Conservation (phyloP, 2,797 vertebrate genomes). For the Euphonia xanthogaster region DNA sequence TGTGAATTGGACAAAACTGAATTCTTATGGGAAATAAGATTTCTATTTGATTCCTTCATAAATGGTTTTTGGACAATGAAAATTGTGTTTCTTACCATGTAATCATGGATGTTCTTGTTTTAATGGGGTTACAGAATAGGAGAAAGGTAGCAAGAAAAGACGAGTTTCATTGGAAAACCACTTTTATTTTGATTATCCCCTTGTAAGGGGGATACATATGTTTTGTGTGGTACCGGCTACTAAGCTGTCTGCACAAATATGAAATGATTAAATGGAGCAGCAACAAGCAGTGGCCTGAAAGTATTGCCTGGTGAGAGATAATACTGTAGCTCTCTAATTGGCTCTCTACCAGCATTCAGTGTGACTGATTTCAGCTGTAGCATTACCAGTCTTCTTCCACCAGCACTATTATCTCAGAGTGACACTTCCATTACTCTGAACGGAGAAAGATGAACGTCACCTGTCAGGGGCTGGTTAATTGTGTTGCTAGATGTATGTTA, state of each 20-base stretch:
- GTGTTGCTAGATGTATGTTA: slow-evolving; percentile 90
- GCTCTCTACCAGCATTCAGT: slow-evolving; percentile 71
- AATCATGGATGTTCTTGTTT: not conserved
- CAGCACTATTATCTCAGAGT: slow-evolving; percentile 90
- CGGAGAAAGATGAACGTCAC: slow-evolving; percentile 92
- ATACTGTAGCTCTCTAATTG: slow-evolving; percentile 80
- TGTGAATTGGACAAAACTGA: not conserved
- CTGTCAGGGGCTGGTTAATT: slow-evolving; percentile 95
- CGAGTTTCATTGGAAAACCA: not conserved
- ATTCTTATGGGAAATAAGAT: not conserved
- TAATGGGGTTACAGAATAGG: not conserved
- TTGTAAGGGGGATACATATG: slow-evolving; percentile 10
- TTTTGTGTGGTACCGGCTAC: slow-evolving; percentile 18
- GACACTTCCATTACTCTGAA: slow-evolving; percentile 96
- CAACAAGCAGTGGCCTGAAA: slow-evolving; percentile 70
- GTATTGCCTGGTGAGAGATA: slow-evolving; percentile 74
- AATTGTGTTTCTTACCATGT: not conserved
- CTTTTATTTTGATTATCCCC: slow-evolving; percentile 38
- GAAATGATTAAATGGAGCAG: slow-evolving; percentile 73
- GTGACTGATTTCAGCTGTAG: slow-evolving; percentile 81
- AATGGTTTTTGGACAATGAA: not conserved
- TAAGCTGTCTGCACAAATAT: slow-evolving; percentile 54
- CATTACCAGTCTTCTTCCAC: slow-evolving; percentile 79
- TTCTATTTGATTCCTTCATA: not conserved
- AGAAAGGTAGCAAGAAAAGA: not conserved